Evolutionary conservation across 2,797 vertebrate species (phyloP).

Genomic region (Lepilemur ruficaudatus): DNA sequence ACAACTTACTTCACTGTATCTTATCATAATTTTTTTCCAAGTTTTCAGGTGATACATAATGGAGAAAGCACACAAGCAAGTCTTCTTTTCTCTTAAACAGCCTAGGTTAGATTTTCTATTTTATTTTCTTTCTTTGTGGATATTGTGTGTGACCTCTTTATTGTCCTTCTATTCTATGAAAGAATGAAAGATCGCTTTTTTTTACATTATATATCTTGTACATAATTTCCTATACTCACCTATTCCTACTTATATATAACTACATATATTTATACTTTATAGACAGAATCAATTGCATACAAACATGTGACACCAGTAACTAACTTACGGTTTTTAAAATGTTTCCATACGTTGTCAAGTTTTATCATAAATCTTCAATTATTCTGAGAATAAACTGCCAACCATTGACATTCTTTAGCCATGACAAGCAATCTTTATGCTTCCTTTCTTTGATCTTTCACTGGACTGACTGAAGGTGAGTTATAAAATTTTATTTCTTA

Average conservation of each 20-base stretch:
- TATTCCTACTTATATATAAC: not conserved
- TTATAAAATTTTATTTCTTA: constrained; percentile 32
- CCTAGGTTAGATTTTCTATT: not conserved
- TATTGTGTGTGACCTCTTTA: not conserved
- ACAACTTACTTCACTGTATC: not conserved
- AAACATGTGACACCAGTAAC: not conserved
- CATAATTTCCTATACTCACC: not conserved
- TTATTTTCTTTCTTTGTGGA: not conserved
- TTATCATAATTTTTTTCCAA: not conserved
- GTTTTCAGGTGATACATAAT: not conserved
- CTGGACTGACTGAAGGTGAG: constrained; percentile 16
- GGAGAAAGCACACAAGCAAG: not conserved
- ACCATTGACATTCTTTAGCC: not conserved
- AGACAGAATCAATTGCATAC: not conserved
- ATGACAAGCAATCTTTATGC: not conserved
- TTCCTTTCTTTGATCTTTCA: constrained; percentile 30
- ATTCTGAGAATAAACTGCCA: not conserved
- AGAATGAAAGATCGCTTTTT: not conserved
- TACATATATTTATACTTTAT: not conserved
- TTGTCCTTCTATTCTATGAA: not conserved
- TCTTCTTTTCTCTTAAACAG: not conserved
- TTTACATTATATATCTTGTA: not conserved
- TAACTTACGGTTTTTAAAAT: not conserved
- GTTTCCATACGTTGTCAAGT: not conserved
- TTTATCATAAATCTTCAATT: not conserved